Conservation (phyloP, 2,797 vertebrate genomes). For the Lophius americanus region DNA sequence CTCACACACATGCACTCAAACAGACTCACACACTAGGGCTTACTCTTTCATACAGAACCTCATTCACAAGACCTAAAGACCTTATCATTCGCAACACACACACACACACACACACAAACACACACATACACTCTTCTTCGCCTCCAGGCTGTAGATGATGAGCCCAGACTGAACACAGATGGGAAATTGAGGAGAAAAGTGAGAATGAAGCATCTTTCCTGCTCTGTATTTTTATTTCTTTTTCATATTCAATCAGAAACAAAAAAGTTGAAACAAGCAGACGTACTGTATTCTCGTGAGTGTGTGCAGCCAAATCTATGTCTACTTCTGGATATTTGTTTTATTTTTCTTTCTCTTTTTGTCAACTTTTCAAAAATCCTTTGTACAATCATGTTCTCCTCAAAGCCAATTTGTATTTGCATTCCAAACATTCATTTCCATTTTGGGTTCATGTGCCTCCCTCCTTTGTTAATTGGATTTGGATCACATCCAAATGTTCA, state of each 20-base stretch:
- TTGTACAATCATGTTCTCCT: conserved; percentile 61
- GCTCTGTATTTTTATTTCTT: conserved; percentile 26
- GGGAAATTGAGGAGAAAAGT: conserved; percentile 52
- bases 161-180: conserved; percentile 68
- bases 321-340: conserved; percentile 41
- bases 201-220: conserved; percentile 41
- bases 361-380: conserved; percentile 62
- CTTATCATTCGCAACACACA: conserved; percentile 52
- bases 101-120: background rate
- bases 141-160: conserved; percentile 69
- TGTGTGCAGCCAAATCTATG: conserved; percentile 13
- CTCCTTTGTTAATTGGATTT: conserved; percentile 78
- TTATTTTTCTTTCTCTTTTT: conserved; percentile 44
- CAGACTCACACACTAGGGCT: conserved; percentile 15
- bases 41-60: conserved; percentile 60
- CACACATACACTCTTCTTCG: conserved; percentile 21
- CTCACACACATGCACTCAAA: conserved; percentile 4
- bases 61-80: conserved; percentile 52
- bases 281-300: background rate
- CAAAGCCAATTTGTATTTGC: conserved; percentile 73
- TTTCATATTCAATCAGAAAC: conserved; percentile 44
- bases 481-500: conserved; percentile 73
- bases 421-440: conserved; percentile 77
- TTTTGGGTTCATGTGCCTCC: conserved; percentile 71
- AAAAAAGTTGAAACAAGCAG: conserved; percentile 3